These are phyloP conservation scores for Ophioderma brevispina DNA, from an alignment of 35 echinoderm and acorn worm genomes.

Conservation along the genomic window DNA sequence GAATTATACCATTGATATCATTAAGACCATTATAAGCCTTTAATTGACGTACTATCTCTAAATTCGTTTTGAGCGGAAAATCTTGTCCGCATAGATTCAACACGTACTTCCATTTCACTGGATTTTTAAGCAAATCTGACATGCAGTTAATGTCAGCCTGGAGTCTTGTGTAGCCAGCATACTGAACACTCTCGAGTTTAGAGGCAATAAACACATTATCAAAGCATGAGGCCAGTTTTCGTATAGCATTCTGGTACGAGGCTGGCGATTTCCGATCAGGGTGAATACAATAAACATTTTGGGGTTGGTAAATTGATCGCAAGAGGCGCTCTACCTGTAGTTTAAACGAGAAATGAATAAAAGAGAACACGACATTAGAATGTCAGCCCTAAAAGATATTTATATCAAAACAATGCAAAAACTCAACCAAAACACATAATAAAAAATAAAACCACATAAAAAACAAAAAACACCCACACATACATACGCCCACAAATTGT, in stretches of 20 bases:
- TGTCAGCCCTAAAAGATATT: too few species aligned
- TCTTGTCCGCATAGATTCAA: conserved; percentile 71
- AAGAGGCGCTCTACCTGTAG: conserved; percentile 47
- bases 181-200: conserved; percentile 33
- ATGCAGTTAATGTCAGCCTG: conserved; percentile 78
- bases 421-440: too few species aligned
- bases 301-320: conserved; percentile 56
- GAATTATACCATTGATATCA: conserved; percentile 33
- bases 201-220: conserved; percentile 77
- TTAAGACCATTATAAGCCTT: conserved; percentile 56
- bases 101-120: conserved; percentile 50
- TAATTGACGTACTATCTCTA: conserved; percentile 65
- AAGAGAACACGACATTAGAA: too few species aligned
- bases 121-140: conserved; percentile 43
- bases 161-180: background rate
- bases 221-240: conserved; percentile 51
- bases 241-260: conserved; percentile 33
- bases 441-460: too few species aligned
- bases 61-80: conserved; percentile 82
- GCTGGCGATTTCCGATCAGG: conserved; percentile 55
- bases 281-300: conserved; percentile 73
- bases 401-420: too few species aligned
- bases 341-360: too few species aligned
- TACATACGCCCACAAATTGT: too few species aligned
- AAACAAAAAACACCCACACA: too few species aligned